Evolutionary conservation across 2,888 invertebrate genomes (phyloP), one percentile per base, ranked within the genome.

Genomic region (Ceraclea dissimilis): DNA sequence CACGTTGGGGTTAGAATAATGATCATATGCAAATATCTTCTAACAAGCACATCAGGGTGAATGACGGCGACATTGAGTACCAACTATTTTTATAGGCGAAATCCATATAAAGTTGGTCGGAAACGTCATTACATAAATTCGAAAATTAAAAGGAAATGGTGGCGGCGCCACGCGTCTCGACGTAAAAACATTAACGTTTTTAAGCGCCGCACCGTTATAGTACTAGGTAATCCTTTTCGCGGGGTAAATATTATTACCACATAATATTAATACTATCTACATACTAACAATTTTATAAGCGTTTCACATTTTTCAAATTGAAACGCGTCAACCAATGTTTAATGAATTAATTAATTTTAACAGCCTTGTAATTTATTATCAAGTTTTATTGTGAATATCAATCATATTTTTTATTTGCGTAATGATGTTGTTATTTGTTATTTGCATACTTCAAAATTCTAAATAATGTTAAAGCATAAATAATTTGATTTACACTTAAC

Each of bases 81-180:
- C 16, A 8, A 39, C 39, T 39, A 39, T 16, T 60, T 60, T 60
- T 57, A 55, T 57, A 55, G 60, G 57, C 57, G 57, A 13, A 39
- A 39, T 13, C 39, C 57, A 57, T 51, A 57, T 57, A 58, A 57
- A 60, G 53, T 56, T 52, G 52, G 53, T 39, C 13, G 16, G 8
- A 49, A 34, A 56, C 56, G 56, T 58, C 60, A 58, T 60, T 57
- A 58, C 57, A 60, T 60, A 60, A 60, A 60, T 60, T 57, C 58
- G 31, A 52, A 58, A 60, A 60, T 60, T 60, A 60, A 39, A 60
- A 60, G 58, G 58, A 60, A 60, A 60, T 54, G 56, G 57, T 52
- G 18, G 39, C 50, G 60, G 60, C 60, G 60, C 60, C 58, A 52
- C 57, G 49, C 49, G 56, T 51, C 57, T 43, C 54, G 54, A 56